phyloP scores from a whole-genome alignment of 1,140 invertebrate genomes.

The Neodiprion fabricii region DNA sequence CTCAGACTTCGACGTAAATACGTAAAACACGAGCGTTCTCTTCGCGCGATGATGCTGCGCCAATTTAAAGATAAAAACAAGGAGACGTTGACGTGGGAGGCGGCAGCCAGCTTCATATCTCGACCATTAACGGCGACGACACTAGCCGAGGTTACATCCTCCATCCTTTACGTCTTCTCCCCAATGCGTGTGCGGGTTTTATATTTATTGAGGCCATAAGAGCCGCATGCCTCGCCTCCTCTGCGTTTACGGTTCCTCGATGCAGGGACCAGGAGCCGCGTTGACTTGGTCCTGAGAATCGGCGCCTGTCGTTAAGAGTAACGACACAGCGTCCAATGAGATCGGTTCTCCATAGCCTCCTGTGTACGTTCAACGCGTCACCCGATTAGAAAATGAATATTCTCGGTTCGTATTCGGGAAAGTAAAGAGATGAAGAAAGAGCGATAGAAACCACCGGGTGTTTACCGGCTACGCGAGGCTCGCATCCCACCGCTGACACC shows the following conservation, averaged over 20 bases:
- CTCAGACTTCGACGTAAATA: slow-evolving; percentile 15
- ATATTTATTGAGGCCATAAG: slow-evolving; percentile 49
- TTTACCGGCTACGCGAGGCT: too few species aligned
- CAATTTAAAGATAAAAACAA: not conserved
- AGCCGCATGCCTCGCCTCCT: slow-evolving; percentile 29
- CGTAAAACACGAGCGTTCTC: not conserved
- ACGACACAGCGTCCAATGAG: slow-evolving; percentile 39
- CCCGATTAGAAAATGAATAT: too few species aligned
- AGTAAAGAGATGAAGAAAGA: too few species aligned
- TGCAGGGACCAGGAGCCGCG: not conserved
- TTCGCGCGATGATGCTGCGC: not conserved
- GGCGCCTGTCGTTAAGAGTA: slow-evolving; percentile 52
- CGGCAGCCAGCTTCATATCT: not conserved
- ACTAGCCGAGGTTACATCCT: slow-evolving; percentile 13
- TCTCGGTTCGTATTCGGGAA: too few species aligned
- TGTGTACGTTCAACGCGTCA: too few species aligned
- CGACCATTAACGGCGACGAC: slow-evolving; percentile 15
- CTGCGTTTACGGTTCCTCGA: not conserved
- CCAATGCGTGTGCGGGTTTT: slow-evolving; percentile 35
- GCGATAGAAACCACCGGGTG: too few species aligned
- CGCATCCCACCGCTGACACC: too few species aligned
- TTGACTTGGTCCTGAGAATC: slow-evolving; percentile 45
- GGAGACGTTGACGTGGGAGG: not conserved
- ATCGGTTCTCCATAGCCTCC: slow-evolving; percentile 4
- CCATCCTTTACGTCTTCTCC: not conserved